A percentile compares a stretch with the other conserved stretches of the same genome.
Conservation (phyloP, 2,888 invertebrate genomes). For the Norana najaformis region DNA sequence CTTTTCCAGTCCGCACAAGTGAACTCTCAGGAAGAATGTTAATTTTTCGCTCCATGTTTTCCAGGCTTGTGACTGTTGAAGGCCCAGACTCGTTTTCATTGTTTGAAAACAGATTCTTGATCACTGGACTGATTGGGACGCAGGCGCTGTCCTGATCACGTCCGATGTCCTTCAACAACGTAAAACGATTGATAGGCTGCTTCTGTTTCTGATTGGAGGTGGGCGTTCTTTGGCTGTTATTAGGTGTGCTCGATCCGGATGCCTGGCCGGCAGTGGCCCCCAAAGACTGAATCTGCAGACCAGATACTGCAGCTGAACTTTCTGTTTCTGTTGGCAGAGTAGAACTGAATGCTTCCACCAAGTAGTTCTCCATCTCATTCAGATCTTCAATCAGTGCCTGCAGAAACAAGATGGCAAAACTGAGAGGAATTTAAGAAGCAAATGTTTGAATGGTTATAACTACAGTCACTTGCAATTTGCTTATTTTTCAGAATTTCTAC, state of each 20-base stretch:
- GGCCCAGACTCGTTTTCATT: neutral
- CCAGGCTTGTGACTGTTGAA: neutral
- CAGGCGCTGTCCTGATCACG: neutral
- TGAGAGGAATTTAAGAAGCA: neutral
- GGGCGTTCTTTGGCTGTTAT: neutral
- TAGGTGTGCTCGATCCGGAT: neutral
- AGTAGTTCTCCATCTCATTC: neutral
- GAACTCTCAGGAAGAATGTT: constrained; percentile 44
- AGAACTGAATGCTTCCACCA: neutral
- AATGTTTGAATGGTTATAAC: neutral
- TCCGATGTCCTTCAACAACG: constrained; percentile 8
- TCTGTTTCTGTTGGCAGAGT: neutral
- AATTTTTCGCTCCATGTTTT: constrained; percentile 46
- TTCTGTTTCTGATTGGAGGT: neutral
- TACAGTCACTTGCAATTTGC: neutral
- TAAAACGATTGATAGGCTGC: neutral
- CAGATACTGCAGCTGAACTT: neutral
- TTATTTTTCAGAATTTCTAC: neutral
- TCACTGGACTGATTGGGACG: neutral
- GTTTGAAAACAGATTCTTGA: constrained; percentile 21
- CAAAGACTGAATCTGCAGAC: neutral
- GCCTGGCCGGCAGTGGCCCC: neutral
- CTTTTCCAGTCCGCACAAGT: constrained; percentile 63
- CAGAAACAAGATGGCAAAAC: neutral
- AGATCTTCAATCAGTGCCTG: neutral